Evolutionary conservation across 2,797 vertebrate genomes (phyloP), one percentile per base, ranked within the genome.

Genomic region (Myripristis murdjan): DNA sequence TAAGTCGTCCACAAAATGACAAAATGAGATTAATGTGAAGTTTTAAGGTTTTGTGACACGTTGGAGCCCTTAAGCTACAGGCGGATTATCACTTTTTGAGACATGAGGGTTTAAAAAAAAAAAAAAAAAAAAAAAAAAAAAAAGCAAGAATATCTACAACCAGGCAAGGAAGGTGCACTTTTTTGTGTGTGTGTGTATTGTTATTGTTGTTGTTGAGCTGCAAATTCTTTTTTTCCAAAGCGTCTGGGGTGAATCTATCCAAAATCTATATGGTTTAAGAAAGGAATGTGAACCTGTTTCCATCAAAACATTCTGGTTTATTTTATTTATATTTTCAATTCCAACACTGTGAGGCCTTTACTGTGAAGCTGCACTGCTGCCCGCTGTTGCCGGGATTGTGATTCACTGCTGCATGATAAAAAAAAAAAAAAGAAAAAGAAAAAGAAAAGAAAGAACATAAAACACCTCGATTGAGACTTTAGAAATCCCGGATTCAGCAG

Each of bases 311-410:
- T 64, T 12, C 26, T 10, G 16, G 6, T 43, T 57, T 39, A 31
- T 53, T 49, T 41, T n/a, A n/a, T n/a, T n/a, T n/a, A n/a, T 5
- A 41, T n/a, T n/a, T 51, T 43, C 43, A 39, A 52, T 43, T 75
- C 62, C 63, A 64, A 55, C 53, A 33, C 24, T 22, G 0, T 6
- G 26, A 41, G 56, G 28, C 0, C 22, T 68, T 67, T 28, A 14
- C 78, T 65, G 56, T 81, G 69, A 76, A 69, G n/a, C n/a, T n/a
- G n/a, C 33, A 67, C 24, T 11, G 0, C 65, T 18, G 52, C 52
- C 62, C 63, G 24, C 53, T 64, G n/a, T 0, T 59, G 53, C 2
- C 54, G 47, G 57, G 70, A 62, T 47, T 57, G 24, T 58, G 22
- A 70, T 60, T 41, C 51, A 37, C 55, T 2, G 18, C 67, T 1